Evolutionary conservation across 2,888 invertebrate genomes (phyloP), one percentile per base, ranked within the genome.

Genomic region (Pseudoips prasinana): DNA sequence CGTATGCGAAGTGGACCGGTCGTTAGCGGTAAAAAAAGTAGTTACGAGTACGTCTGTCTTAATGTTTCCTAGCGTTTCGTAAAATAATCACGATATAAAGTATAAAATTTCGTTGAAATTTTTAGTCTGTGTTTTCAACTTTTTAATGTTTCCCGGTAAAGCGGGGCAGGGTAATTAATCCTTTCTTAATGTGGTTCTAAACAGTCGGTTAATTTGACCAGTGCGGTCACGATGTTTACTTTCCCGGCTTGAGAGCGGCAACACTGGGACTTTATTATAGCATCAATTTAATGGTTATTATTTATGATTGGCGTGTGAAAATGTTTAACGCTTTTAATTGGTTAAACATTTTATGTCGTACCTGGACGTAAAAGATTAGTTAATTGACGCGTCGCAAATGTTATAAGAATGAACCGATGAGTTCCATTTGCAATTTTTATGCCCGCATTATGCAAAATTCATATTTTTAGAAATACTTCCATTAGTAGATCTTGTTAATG

Each of bases 231-330:
- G 45, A 47, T 71, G 68, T 72, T 71, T 69, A 71, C 70, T 69
- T 72, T 68, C 68, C 64, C 63, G 53, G 46, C 45, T 53, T 63
- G 47, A 59, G 59, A 58, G 61, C 45, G 46, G 53, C 64, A 67
- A 69, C 64, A 63, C 59, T 64, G 65, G 45, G 51, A 55, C 60
- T 69, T 68, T 69, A 66, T 75, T 76, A 73, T 70, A 57, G 60
- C 64, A 54, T 64, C 64, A 64, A 71, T 71, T 69, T 71, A 69
- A 75, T 77, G 72, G 66, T 71, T 68, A 71, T 68, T 73, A 73
- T 75, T 73, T 74, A 70, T 73, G 75, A 75, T 73, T 75, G 69
- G 66, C 77, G 78, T 82, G 82, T 77, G 78, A 81, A 76, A 59
- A 60, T 64, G 52, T 62, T 69, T 55, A 63, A 74, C 61, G 60